Evolutionary conservation across 2,797 vertebrate genomes (phyloP).

Genomic region (Leucoraja ocellata): DNA sequence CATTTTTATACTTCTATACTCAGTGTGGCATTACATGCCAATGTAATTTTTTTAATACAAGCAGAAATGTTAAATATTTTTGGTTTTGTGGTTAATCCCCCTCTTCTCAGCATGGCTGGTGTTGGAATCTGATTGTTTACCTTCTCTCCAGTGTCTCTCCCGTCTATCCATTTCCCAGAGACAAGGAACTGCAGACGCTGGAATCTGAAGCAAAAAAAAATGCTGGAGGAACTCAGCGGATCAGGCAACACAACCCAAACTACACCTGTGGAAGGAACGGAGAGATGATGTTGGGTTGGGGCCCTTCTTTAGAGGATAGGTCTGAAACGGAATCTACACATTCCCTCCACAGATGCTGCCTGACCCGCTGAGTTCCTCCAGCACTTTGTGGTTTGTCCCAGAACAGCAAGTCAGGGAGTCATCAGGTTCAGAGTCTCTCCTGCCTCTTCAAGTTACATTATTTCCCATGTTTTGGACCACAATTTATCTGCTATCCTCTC

Average conservation of each 20-base stretch:
- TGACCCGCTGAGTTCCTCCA: too few relatives aligned
- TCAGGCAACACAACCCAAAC: too few relatives aligned
- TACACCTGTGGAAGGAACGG: too few relatives aligned
- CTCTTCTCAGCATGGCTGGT: neutral
- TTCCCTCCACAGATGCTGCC: too few relatives aligned
- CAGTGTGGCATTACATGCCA: neutral
- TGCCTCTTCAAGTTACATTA: neutral
- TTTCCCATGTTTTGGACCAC: neutral
- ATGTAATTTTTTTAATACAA: neutral
- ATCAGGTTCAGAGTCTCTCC: neutral
- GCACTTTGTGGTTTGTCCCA: too few relatives aligned
- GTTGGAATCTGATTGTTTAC: neutral
- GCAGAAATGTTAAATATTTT: neutral
- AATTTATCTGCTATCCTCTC: neutral
- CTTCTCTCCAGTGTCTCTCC: neutral
- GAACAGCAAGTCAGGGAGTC: neutral
- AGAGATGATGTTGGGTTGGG: too few relatives aligned
- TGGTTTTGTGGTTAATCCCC: neutral
- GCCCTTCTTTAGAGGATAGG: too few relatives aligned
- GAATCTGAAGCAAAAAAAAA: too few relatives aligned
- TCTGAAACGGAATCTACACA: too few relatives aligned
- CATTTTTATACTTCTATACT: neutral
- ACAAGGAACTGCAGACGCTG: too few relatives aligned
- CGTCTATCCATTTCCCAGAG: neutral
- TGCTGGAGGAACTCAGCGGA: too few relatives aligned